phyloP scores from a whole-genome alignment of 2,797 vertebrate genomes.

The Allobates femoralis region DNA sequence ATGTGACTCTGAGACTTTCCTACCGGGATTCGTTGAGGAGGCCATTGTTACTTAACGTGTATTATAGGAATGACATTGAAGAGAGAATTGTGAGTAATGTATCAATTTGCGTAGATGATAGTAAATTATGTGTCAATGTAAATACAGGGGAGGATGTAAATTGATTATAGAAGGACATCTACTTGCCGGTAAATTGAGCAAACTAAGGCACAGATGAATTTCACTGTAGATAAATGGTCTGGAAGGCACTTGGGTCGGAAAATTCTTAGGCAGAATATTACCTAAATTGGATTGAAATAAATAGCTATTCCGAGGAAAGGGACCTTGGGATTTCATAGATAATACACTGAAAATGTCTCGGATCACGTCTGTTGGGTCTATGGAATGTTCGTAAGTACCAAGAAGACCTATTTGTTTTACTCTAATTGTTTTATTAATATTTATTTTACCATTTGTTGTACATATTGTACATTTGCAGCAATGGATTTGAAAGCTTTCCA shows the following conservation, averaged over 20 bases:
- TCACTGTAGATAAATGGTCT: slow-evolving; percentile 59
- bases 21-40: slow-evolving; percentile 31
- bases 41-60: slow-evolving; percentile 56
- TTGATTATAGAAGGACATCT: slow-evolving; percentile 61
- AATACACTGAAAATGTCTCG: slow-evolving; percentile 55
- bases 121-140: slow-evolving; percentile 64
- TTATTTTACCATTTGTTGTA: too few relatives aligned
- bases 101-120: slow-evolving; percentile 64
- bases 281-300: slow-evolving; percentile 64
- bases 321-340: slow-evolving; percentile 62
- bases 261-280: slow-evolving; percentile 60
- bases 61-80: slow-evolving; percentile 61
- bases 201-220: slow-evolving; percentile 59
- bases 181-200: slow-evolving; percentile 59
- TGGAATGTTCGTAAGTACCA: slow-evolving; percentile 15
- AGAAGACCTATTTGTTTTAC: background rate
- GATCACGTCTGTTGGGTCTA: slow-evolving; percentile 19
- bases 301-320: slow-evolving; percentile 60
- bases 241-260: slow-evolving; percentile 55
- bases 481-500: too few relatives aligned
- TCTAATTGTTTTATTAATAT: background rate
- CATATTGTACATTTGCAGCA: too few relatives aligned
- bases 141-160: slow-evolving; percentile 62
- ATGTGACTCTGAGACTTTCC: slow-evolving; percentile 17
- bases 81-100: slow-evolving; percentile 62